Evolutionary conservation across 2,888 invertebrate species (phyloP).

Genomic region (Eupithecia abbreviata): DNA sequence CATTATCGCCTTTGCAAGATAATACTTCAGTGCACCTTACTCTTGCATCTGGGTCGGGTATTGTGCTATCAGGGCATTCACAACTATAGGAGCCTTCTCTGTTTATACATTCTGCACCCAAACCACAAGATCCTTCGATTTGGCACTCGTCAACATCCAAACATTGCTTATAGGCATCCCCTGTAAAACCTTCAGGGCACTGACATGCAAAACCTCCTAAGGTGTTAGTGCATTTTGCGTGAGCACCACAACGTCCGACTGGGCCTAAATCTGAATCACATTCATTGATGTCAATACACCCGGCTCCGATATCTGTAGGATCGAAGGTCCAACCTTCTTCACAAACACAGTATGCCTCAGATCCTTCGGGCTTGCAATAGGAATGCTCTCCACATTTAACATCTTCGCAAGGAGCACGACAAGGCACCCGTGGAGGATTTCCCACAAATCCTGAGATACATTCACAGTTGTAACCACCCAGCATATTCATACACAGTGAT

Average conservation of each 20-base stretch:
- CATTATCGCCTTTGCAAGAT: conserved; percentile 88
- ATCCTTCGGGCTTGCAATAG: conserved; percentile 93
- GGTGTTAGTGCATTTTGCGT: conserved; percentile 91
- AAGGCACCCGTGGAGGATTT: conserved; percentile 89
- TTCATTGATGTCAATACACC: conserved; percentile 96
- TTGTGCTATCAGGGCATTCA: conserved; percentile 90
- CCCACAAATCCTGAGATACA: conserved; percentile 93
- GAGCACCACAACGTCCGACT: conserved; percentile 92
- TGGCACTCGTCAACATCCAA: conserved; percentile 93
- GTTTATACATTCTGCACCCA: conserved; percentile 92
- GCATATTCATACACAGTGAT: conserved; percentile 90
- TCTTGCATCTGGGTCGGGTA: conserved; percentile 93
- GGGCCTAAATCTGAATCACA: conserved; percentile 91
- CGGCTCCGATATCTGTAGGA: conserved; percentile 93
- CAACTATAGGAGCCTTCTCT: conserved; percentile 90
- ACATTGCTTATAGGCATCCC: conserved; percentile 92
- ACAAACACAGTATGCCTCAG: conserved; percentile 95
- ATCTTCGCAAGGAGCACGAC: conserved; percentile 96
- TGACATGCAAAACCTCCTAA: conserved; percentile 91
- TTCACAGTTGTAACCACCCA: conserved; percentile 92
- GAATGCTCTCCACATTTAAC: conserved; percentile 95
- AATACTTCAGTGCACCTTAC: conserved; percentile 92
- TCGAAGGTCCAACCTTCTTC: conserved; percentile 97
- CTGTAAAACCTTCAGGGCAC: conserved; percentile 93
- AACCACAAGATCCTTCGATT: conserved; percentile 88